A percentile compares a stretch with the other conserved stretches of the same genome.
Conservation (phyloP, 2,888 invertebrate genomes). For the Noctua fimbriata region DNA sequence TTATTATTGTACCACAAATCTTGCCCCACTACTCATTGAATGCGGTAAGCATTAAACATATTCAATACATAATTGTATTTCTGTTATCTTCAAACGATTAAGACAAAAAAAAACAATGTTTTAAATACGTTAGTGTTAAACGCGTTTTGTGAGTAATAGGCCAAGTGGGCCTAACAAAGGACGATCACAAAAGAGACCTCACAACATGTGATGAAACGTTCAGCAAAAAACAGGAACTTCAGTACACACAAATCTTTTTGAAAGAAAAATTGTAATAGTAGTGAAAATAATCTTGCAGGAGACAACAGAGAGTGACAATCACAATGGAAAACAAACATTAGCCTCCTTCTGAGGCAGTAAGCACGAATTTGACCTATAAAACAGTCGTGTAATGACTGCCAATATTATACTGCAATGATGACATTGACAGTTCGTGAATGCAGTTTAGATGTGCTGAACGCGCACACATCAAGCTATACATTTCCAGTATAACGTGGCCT, state of each 20-base stretch:
- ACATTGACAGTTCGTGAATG: neutral
- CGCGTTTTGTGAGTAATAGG: neutral
- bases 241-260: neutral
- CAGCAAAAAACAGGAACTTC: neutral
- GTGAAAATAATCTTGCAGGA: neutral
- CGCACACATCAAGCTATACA: neutral
- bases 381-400: neutral
- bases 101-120: neutral
- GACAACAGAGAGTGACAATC: neutral
- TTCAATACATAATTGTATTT: neutral
- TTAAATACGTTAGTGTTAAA: neutral
- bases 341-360: neutral
- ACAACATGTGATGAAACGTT: neutral
- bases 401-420: neutral
- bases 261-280: neutral
- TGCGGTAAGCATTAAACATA: neutral
- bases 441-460: neutral
- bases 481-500: too few species aligned
- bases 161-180: neutral
- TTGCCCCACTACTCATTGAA: neutral
- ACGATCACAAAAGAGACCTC: constrained; percentile 4
- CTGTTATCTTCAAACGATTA: neutral
- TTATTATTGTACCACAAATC: neutral
- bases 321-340: neutral
- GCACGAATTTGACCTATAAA: too few species aligned